Evolutionary conservation across 92 coral and sea anemone genomes (phyloP).

Genomic region (Porites divaricata): DNA sequence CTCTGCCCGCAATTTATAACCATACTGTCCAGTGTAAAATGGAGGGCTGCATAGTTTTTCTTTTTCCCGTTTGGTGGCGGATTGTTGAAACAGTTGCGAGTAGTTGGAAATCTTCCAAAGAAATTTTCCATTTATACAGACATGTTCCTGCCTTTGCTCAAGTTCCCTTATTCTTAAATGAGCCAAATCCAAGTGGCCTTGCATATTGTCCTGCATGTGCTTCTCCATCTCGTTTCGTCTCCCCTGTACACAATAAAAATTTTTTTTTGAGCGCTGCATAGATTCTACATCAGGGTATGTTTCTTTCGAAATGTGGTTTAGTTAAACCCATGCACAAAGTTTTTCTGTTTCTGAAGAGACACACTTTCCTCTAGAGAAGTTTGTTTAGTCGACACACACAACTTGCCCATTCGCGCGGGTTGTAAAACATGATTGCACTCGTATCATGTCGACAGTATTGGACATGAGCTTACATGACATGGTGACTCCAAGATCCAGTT

Average conservation of each 20-base stretch:
- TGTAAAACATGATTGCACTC: no score
- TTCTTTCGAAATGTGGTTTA: no score
- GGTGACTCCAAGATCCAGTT: no score
- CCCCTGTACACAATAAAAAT: slow-evolving; percentile 53
- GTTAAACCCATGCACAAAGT: no score
- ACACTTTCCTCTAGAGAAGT: no score
- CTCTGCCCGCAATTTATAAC: slow-evolving; percentile 96
- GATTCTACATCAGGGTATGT: neutral
- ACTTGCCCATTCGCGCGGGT: no score
- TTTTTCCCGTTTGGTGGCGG: slow-evolving; percentile 96
- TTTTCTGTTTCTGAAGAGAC: no score
- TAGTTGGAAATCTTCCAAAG: slow-evolving; percentile 98
- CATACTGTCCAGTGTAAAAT: slow-evolving; percentile 98
- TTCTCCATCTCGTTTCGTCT: slow-evolving; percentile 92
- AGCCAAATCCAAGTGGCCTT: slow-evolving; percentile 90
- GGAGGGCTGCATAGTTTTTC: slow-evolving; percentile 99
- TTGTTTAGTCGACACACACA: no score
- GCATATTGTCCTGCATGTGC: slow-evolving; percentile 82
- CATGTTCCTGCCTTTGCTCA: slow-evolving; percentile 89
- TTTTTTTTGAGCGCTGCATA: neutral
- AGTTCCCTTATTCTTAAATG: slow-evolving; percentile 92
- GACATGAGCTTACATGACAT: no score
- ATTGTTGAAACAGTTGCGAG: slow-evolving; percentile 90
- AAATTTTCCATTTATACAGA: slow-evolving; percentile 93
- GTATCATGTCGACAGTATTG: no score